Evolutionary conservation across 1,140 invertebrate genomes (phyloP), one percentile per base, ranked within the genome.

Genomic region (Lepidotrigona ventralis): DNA sequence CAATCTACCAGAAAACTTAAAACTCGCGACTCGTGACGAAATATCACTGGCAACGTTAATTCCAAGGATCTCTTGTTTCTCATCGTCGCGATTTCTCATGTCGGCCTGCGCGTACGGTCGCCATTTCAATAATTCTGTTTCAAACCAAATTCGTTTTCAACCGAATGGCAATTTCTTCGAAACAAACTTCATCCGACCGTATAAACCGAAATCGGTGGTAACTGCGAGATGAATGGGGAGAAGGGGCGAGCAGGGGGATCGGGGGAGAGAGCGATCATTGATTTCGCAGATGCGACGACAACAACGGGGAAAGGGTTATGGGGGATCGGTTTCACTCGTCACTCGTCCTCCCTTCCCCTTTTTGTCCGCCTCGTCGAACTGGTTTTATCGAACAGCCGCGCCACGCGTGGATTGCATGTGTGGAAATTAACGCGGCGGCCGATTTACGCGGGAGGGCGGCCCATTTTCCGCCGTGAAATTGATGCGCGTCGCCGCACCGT

Each of bases 371-470:
- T 23, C 23, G 69, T 51, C 69, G 69, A 0, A 23, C 69, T 70
- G 39, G 56, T 73, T 72, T 73, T 72, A 33, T 72, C 78, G 54
- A 26, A 21, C 54, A 39, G 23, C 21, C 68, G 6, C 60, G 39
- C 39, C 39, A 64, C 26, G 11, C n/a, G 77, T 60, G 53, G 53
- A 58, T 75, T 9, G 29, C 54, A 29, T 19, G 8, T 23, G 79
- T 64, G 68, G 56, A 80, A 80, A 73, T 73, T 73, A 80, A 73
- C 79, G 79, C 69, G 14, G 56, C 19, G 19, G n/a, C 69, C 69
- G 70, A 80, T 80, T 73, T 73, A 80, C 78, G 78, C 69, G 53
- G 17, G 29, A 46, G 39, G 39, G 6, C 39, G 39, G 19, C 39
- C 68, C 68, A 26, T 73, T 80, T 72, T 33, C 56, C 70, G 8